Evolutionary conservation across 1,140 invertebrate genomes (phyloP).

Genomic region (Sweltsa coloradensis): DNA sequence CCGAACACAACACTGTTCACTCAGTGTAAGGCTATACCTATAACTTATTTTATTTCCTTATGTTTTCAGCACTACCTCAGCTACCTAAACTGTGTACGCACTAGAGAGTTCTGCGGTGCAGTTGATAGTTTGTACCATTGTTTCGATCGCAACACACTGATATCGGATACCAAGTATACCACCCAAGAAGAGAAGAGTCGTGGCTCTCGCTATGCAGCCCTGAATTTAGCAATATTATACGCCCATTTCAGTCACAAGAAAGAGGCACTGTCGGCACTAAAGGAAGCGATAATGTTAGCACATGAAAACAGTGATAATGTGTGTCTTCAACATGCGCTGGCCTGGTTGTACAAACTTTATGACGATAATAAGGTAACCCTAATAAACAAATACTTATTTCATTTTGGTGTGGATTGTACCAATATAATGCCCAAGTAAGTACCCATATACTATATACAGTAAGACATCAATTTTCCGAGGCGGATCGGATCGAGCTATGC

Average conservation of each 20-base stretch:
- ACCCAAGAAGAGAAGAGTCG: slow-evolving; percentile 50
- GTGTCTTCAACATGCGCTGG: slow-evolving; percentile 73
- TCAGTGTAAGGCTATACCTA: too few relatives aligned
- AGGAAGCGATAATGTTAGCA: slow-evolving; percentile 75
- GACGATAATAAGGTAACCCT: slow-evolving; percentile 30
- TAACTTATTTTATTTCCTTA: slow-evolving; percentile 11
- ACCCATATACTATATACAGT: too few relatives aligned
- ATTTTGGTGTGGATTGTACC: too few relatives aligned
- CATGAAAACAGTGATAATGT: slow-evolving; percentile 75
- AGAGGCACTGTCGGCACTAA: slow-evolving; percentile 63
- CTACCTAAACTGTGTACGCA: slow-evolving; percentile 76
- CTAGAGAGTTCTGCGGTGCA: slow-evolving; percentile 78
- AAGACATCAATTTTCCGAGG: too few relatives aligned
- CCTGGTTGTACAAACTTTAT: slow-evolving; percentile 60
- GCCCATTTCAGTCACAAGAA: slow-evolving; percentile 72
- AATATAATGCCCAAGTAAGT: too few relatives aligned
- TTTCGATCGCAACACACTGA: slow-evolving; percentile 57
- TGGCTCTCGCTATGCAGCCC: slow-evolving; percentile 73
- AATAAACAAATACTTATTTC: background rate
- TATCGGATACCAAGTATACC: slow-evolving; percentile 29
- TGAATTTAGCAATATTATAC: slow-evolving; percentile 80
- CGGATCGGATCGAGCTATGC: too few relatives aligned
- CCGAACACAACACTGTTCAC: too few relatives aligned
- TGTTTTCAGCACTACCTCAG: slow-evolving; percentile 72
- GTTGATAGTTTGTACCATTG: slow-evolving; percentile 73